Conservation (phyloP, 2,888 invertebrate genomes). For the Phymatocera aterrima region DNA sequence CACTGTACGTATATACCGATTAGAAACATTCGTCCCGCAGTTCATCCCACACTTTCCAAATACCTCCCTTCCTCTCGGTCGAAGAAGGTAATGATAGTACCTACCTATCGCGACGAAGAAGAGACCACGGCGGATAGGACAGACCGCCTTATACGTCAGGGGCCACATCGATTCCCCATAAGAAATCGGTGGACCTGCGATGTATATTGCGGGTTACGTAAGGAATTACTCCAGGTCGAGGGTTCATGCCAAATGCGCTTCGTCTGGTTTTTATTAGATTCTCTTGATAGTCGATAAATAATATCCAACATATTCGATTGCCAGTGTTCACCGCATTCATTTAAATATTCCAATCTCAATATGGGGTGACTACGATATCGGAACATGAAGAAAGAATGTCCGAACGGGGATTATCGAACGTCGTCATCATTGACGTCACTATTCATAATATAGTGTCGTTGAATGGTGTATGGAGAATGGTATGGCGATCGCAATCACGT, state of each 20-base stretch:
- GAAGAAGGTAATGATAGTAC: conserved; percentile 29
- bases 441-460: not conserved
- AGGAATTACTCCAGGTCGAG: not conserved
- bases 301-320: not conserved
- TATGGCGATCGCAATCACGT: conserved; percentile 9
- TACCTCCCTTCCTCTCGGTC: conserved; percentile 61
- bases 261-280: not conserved
- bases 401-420: conserved; percentile 6
- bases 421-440: conserved; percentile 25
- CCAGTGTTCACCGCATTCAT: not conserved
- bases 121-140: conserved; percentile 19
- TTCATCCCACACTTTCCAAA: conserved; percentile 49
- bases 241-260: not conserved
- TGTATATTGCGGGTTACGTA: conserved; percentile 21
- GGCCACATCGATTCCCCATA: conserved; percentile 18
- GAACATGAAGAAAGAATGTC: not conserved
- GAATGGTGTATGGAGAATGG: not conserved
- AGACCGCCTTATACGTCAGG: conserved; percentile 23
- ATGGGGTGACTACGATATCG: not conserved
- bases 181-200: conserved; percentile 17
- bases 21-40: conserved; percentile 43
- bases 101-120: conserved; percentile 14
- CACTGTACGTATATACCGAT: conserved; percentile 13
- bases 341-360: not conserved
- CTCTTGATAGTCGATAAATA: not conserved